These are phyloP conservation scores for Capitulum mitella DNA, from an alignment of 2,888 invertebrate genomes.

Conservation along the genomic window DNA sequence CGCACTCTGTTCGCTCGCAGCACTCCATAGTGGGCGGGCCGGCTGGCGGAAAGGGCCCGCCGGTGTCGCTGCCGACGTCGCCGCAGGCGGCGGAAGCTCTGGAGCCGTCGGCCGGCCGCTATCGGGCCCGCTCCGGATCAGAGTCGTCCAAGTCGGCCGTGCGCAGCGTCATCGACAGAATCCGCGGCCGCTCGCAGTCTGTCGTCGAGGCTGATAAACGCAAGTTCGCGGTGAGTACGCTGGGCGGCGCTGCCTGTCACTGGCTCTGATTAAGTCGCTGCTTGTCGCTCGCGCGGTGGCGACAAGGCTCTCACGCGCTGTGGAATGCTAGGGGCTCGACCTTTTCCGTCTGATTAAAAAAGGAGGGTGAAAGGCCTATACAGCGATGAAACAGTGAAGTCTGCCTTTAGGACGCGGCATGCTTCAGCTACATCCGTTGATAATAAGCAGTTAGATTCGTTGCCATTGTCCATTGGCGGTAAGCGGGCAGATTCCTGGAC, in stretches of 20 bases:
- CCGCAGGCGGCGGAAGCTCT: neutral
- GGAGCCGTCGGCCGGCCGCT: neutral
- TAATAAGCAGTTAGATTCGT: too few relatives aligned
- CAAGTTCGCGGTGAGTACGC: constrained; percentile 18
- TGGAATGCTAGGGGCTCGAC: too few relatives aligned
- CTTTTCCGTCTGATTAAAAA: too few relatives aligned
- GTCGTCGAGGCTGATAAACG: constrained; percentile 7
- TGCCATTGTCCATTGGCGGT: too few relatives aligned
- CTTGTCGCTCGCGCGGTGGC: too few relatives aligned
- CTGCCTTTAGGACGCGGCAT: too few relatives aligned
- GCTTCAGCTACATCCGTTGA: too few relatives aligned
- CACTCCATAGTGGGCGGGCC: neutral
- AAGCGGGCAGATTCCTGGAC: too few relatives aligned
- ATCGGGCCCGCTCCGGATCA: neutral
- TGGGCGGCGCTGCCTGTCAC: neutral
- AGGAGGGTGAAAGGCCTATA: too few relatives aligned
- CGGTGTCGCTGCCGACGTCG: constrained; percentile 13
- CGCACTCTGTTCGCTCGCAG: neutral
- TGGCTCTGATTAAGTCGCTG: too few relatives aligned
- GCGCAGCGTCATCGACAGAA: constrained; percentile 7
- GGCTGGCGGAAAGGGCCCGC: neutral
- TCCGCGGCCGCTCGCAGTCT: constrained; percentile 13
- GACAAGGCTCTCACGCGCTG: too few relatives aligned
- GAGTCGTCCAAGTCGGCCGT: constrained; percentile 13
- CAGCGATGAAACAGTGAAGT: too few relatives aligned